Conservation (phyloP, 2,888 invertebrate species). For the Drosophila prolongata region DNA sequence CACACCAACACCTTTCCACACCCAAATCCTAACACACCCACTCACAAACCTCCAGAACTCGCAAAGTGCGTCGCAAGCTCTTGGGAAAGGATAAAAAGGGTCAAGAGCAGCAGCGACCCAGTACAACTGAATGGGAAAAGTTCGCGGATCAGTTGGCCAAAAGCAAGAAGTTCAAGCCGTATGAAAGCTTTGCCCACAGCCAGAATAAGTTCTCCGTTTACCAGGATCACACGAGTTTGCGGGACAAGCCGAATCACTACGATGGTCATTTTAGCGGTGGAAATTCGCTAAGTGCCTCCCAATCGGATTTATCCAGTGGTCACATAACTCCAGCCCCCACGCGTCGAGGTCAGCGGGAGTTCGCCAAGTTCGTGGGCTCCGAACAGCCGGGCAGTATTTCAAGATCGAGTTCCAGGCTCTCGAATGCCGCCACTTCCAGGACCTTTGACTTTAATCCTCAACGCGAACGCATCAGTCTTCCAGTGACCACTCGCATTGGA, state of each 20-base stretch:
- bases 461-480: constrained; percentile 68
- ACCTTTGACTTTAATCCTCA: constrained; percentile 76
- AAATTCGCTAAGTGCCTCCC: constrained; percentile 64
- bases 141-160: constrained; percentile 81
- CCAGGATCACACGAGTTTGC: constrained; percentile 65
- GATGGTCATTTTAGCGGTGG: constrained; percentile 69
- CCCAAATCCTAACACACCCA: constrained; percentile 13
- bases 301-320: constrained; percentile 71
- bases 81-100: constrained; percentile 14
- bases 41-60: constrained; percentile 33
- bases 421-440: constrained; percentile 52
- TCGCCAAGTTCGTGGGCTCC: constrained; percentile 66
- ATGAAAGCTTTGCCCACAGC: constrained; percentile 69
- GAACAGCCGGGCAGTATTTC: constrained; percentile 66
- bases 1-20: constrained; percentile 13
- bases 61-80: constrained; percentile 21
- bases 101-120: constrained; percentile 61
- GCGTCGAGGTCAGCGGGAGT: constrained; percentile 65
- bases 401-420: constrained; percentile 66
- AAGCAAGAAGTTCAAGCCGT: constrained; percentile 77
- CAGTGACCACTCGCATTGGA: constrained; percentile 37
- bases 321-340: constrained; percentile 61
- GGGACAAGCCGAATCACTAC: constrained; percentile 63
- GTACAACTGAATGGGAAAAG: constrained; percentile 82
- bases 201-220: constrained; percentile 70